Percentiles rank a stretch among this genome's conserved stretches.
Evolutionary conservation across 2,797 vertebrate species (phyloP).

Genomic region (Sebastes taczanowskii): DNA sequence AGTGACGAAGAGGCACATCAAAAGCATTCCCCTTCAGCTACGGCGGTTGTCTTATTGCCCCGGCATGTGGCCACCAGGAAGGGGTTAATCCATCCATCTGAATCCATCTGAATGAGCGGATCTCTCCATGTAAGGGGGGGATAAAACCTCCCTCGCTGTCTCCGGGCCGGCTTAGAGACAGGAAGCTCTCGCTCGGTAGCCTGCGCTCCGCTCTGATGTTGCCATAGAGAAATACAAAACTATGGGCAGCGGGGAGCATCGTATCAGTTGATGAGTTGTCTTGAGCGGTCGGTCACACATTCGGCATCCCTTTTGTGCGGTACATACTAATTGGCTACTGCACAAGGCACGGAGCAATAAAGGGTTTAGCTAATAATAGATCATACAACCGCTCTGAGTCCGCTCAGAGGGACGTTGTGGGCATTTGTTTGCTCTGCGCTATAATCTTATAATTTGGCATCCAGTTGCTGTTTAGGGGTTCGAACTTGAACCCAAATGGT

Average conservation of each 20-base stretch:
- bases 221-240: slow-evolving; percentile 65
- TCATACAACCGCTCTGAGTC: background rate
- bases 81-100: slow-evolving; percentile 68
- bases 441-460: slow-evolving; percentile 48
- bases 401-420: slow-evolving; percentile 16
- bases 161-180: slow-evolving; percentile 57
- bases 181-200: slow-evolving; percentile 51
- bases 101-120: slow-evolving; percentile 55
- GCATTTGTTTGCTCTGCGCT: slow-evolving; percentile 35
- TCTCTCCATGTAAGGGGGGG: slow-evolving; percentile 52
- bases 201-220: slow-evolving; percentile 38
- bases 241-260: slow-evolving; percentile 31
- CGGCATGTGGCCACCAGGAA: slow-evolving; percentile 51
- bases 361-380: slow-evolving; percentile 34
- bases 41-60: slow-evolving; percentile 43
- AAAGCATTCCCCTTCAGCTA: slow-evolving; percentile 58
- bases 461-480: slow-evolving; percentile 4
- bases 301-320: slow-evolving; percentile 28
- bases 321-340: slow-evolving; percentile 33
- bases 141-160: slow-evolving; percentile 36
- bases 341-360: slow-evolving; percentile 26
- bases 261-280: slow-evolving; percentile 33
- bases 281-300: slow-evolving; percentile 38
- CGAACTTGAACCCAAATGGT: slow-evolving; percentile 25
- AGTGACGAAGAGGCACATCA: slow-evolving; percentile 53